Evolutionary conservation across 1,140 invertebrate species (phyloP), one percentile per base, ranked within the genome.

Genomic region (Papilio dardanus): DNA sequence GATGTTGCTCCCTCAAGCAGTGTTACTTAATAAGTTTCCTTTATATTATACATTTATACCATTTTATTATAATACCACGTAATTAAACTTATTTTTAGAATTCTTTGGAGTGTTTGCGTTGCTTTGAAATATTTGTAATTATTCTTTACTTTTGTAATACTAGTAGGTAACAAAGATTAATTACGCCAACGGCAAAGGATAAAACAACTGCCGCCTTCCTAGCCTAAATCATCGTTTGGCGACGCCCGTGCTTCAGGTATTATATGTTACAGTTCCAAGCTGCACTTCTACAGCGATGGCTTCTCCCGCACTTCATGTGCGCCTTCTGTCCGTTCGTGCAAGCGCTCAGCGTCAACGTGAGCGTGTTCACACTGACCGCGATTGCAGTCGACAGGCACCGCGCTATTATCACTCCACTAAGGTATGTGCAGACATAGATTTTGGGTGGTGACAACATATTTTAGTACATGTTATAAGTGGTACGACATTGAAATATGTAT

Each of bases 261-360:
- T 74, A 46, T 77, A 19, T 62, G 42, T 42, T 54, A 28, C 89
- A 97, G 95, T 98, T 97, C 87, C 97, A 97, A 94, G 97, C 97
- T 1, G 97, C 97, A 2, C 86, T 97, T 16, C 93, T 97, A 1
- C 97, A 97, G 87, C 88, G 96, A 77, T 98, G 97, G 97, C 95
- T 97, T 77, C 91, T 97, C n/a, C 97, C 97, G 0, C 88, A 96
- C 79, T 97, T 97, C 86, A 96, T 97, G 96, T 98, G 97, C 86
- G 94, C 96, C 0, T 96, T 97, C 83, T 97, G 96, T 79, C 97
- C 97, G 0, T 97, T 97, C 87, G 95, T 97, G 1, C 96, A 97
- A 90, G 94, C 95, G 0, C 85, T 97, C 1, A 96, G 96, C 77
- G 97, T 97, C 1, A 97, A 96, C 84, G 96, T 97, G 14, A 97